phyloP scores from a whole-genome alignment of 2,888 invertebrate species.

The Cyclophora albipunctata region DNA sequence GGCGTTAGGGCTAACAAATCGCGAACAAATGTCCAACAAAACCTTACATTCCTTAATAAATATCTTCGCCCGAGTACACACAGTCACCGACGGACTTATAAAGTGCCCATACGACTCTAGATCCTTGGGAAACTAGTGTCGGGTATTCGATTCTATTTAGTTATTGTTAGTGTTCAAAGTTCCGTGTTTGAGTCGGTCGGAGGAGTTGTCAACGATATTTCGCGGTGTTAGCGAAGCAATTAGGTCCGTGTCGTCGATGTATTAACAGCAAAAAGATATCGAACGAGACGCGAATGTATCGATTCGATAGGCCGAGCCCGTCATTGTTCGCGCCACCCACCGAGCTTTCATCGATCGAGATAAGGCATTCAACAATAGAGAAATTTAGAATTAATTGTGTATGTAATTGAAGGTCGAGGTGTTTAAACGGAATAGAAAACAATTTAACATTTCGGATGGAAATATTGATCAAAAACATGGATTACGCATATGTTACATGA shows the following conservation, averaged over 20 bases:
- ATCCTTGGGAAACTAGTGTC: no score
- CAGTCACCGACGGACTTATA: slow-evolving; percentile 30
- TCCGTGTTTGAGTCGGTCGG: neutral
- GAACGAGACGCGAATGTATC: slow-evolving; percentile 26
- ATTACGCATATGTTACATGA: no score
- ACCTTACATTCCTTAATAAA: slow-evolving; percentile 43
- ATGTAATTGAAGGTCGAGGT: no score
- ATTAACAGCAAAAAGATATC: slow-evolving; percentile 44
- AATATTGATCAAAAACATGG: no score
- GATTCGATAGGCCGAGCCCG: slow-evolving; percentile 7
- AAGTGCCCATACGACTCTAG: slow-evolving; percentile 17
- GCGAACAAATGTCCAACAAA: slow-evolving; percentile 52
- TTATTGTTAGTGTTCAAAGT: slow-evolving; percentile 1
- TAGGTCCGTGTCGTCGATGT: slow-evolving; percentile 40
- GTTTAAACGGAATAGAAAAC: slow-evolving; percentile 1
- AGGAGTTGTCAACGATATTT: slow-evolving; percentile 43
- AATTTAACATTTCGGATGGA: no score
- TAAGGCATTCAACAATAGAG: slow-evolving; percentile 14
- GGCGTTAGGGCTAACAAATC: slow-evolving; percentile 34
- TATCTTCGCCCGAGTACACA: slow-evolving; percentile 40
- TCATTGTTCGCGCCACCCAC: slow-evolving; percentile 22
- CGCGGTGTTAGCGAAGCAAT: slow-evolving; percentile 44
- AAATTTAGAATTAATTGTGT: slow-evolving; percentile 16
- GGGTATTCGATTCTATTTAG: slow-evolving; percentile 4
- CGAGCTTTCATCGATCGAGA: slow-evolving; percentile 11